Base-by-base conservation (phyloP, 92 coral and sea anemone species). In the Umimayanthus chanpuru region DNA sequence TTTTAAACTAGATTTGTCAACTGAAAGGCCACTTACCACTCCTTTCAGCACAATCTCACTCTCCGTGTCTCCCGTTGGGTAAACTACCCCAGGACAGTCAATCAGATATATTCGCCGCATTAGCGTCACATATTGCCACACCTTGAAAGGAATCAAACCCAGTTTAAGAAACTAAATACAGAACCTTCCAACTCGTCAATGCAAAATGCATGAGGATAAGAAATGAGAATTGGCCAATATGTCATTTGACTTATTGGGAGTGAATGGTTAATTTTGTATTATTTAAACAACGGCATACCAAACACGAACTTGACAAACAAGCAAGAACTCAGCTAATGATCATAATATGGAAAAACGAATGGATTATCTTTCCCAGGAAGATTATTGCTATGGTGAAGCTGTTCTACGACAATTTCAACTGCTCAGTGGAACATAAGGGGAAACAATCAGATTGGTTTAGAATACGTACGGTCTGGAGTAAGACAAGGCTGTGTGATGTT, bases 51-150 rank as follows among this genome's bases (percentile, higher is more conserved):
- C 96, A 61, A 97, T 97, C 66, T 97, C 99, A 26, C 97, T 96
- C 77, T 96, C 98, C 0, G 95, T 86, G 77, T 97, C 99, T 15
- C 97, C 98, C 21, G 94, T 92, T 0, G 99, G 99, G 56, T 97
- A 95, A 30, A 97, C 99, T 1, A 97, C 99, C 18, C 99, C 99
- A 32, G 99, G 99, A 20, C 99, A 97, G 76, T 97, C 99, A 30
- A 97, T 96, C 44, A 97, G 90, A 61, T 90, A 97, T 16, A 97
- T 97, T 81, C 99, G 94, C 75, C 99, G 94, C 99, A 97, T 95
- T 16, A 97, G 89, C 11, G 99, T 97, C 20, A 97, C 98, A 81
- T 97, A 97, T 86, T 97, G 99, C 99, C 99, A 97, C 73, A 97
- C 99, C 99, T 97, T 66, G 40, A 29, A 78, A 44, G 1, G 38